Base-by-base conservation (phyloP, 2,888 invertebrate species). In the Macaria liturata region DNA sequence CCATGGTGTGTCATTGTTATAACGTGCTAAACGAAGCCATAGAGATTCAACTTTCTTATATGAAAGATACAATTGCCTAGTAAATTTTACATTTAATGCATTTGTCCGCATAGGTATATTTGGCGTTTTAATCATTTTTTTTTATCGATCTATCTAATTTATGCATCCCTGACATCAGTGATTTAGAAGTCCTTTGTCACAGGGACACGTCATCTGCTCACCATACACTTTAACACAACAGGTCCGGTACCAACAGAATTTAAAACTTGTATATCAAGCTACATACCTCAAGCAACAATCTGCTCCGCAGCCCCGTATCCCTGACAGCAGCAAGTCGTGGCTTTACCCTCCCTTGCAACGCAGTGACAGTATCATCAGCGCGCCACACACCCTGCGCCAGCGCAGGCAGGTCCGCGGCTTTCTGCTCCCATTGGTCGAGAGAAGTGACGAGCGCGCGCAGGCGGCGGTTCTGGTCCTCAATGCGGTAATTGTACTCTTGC, bases 301-400 rank as follows among this genome's bases (percentile, higher is more conserved):
- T 73, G 59, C 90, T 89, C n/a, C 83, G 68, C 31, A 85, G 58
- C 5, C 79, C 88, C 0, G 74, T 64, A 49, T 86, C 86, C 48
- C 77, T 76, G 1, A 87, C 71, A 0, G 72, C 74, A 0, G 77
- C 70, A 52, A 89, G 62, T 52, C 69, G 61, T 0, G 88, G 87
- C 50, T 89, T 80, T 20, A 92, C 90, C 3, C 89, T 80, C n/a
- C 82, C 76, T 9, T 93, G 83, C 45, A 93, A 88, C 0, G 89
- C 92, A 3, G 86, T 86, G 0, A 94, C 88, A 0, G 84, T 75
- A 6, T 93, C 92, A 3, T 91, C 83, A 20, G 93, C 83, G 20
- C 78, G 81, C 74, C 92, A 89, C 51, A 94, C 91, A 0, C 81
- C 78, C 45, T 87, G 86, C 0, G 92, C 88, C 20, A 93, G 80